Percentiles rank a stretch among this genome's conserved stretches.
Conservation (phyloP, 2,888 invertebrate species). For the Nycteola revayana region DNA sequence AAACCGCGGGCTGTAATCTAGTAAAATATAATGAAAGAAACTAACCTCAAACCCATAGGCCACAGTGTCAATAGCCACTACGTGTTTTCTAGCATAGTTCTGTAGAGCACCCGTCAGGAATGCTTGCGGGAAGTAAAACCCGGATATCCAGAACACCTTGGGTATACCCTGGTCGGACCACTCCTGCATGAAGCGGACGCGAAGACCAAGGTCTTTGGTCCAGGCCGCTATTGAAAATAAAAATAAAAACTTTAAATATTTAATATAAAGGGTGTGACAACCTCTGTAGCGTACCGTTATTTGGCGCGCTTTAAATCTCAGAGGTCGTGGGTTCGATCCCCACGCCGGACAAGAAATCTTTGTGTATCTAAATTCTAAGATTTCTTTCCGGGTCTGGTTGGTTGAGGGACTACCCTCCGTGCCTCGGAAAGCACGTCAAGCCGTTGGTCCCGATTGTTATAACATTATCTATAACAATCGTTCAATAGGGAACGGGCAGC, state of each 20-base stretch:
- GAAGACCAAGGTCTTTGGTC: constrained; percentile 83
- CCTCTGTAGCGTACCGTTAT: neutral
- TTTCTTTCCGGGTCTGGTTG: no score
- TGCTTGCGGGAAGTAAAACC: constrained; percentile 93
- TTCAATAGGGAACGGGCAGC: no score
- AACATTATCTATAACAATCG: no score
- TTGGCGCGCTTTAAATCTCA: no score
- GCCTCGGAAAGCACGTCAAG: neutral
- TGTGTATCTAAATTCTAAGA: no score
- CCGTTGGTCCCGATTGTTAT: no score
- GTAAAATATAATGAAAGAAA: no score
- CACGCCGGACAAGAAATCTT: no score
- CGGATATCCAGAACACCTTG: constrained; percentile 90
- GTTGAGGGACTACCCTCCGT: neutral
- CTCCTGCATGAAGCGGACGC: constrained; percentile 83
- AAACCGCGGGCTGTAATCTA: no score
- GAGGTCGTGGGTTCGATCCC: no score
- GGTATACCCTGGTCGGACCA: constrained; percentile 88
- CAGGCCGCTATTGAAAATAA: constrained; percentile 78
- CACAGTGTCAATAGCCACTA: constrained; percentile 88
- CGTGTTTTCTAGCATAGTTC: constrained; percentile 90
- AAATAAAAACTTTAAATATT: no score
- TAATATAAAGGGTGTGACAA: no score
- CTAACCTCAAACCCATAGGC: constrained; percentile 83
- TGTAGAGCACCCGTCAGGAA: constrained; percentile 92